phyloP scores from a whole-genome alignment of 2,113 vertebrate genomes.

The Sclerurus mexicanus region DNA sequence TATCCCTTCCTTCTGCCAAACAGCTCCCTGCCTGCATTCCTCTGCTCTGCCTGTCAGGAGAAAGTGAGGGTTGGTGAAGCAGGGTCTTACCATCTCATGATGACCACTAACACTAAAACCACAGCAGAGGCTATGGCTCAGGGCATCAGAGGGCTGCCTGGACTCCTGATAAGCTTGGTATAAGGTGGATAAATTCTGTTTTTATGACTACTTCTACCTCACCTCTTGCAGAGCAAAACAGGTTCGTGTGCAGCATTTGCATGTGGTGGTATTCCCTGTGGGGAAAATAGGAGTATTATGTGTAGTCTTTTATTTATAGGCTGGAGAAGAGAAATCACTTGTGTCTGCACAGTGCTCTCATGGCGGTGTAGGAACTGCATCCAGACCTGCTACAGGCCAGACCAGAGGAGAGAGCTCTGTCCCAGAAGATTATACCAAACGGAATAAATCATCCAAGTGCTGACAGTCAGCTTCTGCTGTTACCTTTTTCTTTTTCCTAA shows the following conservation, averaged over 20 bases:
- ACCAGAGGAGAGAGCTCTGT: neutral
- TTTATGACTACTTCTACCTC: neutral
- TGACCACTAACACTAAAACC: neutral
- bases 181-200: neutral
- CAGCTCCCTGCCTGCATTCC: neutral
- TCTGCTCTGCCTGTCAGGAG: neutral
- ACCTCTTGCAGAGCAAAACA: neutral
- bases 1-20: neutral
- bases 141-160: neutral
- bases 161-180: neutral
- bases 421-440: neutral
- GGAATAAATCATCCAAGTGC: neutral
- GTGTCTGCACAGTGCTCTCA: neutral
- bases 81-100: neutral
- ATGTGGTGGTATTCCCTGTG: neutral
- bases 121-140: neutral
- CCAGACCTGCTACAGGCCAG: neutral
- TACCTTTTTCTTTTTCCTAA: neutral
- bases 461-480: neutral
- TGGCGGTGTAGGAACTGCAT: neutral
- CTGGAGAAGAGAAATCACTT: neutral
- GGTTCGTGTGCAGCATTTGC: neutral
- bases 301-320: neutral
- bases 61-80: neutral
- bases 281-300: neutral